A percentile compares a stretch with the other conserved stretches of the same genome.
These are phyloP conservation scores for Corvus moneduloides DNA, from an alignment of 2,113 vertebrate genomes.

Conservation along the genomic window DNA sequence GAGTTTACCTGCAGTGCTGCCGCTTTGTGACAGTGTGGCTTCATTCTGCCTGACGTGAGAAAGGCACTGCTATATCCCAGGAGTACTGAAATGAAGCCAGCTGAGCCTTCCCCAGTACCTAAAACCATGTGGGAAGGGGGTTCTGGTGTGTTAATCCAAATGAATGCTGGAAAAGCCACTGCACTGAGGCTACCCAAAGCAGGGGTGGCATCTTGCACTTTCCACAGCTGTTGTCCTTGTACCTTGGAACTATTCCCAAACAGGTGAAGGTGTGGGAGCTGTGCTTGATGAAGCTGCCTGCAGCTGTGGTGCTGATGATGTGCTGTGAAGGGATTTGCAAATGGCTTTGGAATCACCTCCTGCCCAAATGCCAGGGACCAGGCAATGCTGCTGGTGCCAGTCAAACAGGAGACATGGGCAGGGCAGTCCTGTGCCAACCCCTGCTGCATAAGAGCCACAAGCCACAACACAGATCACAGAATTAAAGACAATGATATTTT, in stretches of 20 bases:
- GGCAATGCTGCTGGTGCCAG: background rate
- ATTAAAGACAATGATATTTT: background rate
- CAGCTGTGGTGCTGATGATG: background rate
- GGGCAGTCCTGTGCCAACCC: too few relatives aligned
- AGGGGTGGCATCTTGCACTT: background rate
- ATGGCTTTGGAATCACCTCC: background rate
- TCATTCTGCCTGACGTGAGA: background rate
- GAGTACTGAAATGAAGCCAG: background rate
- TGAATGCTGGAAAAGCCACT: background rate
- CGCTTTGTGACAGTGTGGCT: too few relatives aligned
- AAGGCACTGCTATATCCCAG: fast-evolving
- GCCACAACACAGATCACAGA: background rate
- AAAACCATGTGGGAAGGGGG: background rate
- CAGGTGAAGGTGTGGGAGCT: background rate
- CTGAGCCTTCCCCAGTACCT: too few relatives aligned
- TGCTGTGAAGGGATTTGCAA: background rate
- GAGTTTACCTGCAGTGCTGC: background rate
- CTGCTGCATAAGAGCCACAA: background rate
- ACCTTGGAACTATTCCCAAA: background rate
- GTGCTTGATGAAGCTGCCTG: background rate
- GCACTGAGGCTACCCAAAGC: background rate
- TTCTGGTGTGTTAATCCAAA: background rate
- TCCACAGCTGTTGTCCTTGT: background rate
- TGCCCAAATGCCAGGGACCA: fast-evolving
- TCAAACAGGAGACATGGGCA: background rate